Evolutionary conservation across 2,888 invertebrate genomes (phyloP), one percentile per base, ranked within the genome.

Genomic region (Pharmacophagus antenor): DNA sequence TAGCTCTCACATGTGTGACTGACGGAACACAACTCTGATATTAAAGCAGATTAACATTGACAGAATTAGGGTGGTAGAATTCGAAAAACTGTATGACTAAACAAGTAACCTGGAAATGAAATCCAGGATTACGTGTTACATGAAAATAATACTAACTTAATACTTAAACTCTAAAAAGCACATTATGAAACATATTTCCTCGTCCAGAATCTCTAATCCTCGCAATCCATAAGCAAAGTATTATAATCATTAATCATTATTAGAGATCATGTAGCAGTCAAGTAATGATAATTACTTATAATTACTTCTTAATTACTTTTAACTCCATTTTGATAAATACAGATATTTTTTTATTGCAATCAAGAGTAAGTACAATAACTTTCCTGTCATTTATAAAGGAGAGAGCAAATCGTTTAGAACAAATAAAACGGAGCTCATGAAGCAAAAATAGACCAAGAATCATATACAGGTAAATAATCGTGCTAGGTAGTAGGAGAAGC

Each of bases 371-470:
- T n/a, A n/a, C n/a, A n/a, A n/a, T n/a, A 37, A 37, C 37, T 37
- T n/a, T 37, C 37, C 37, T 37, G 6, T 81, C 82, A 84, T 88
- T 84, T 83, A 80, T 83, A 81, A 85, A 82, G 76, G 79, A 85
- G 80, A 82, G 82, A 86, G 79, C 80, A 83, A 85, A 88, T 88
- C 82, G 82, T 74, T 78, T 76, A 74, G 76, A 83, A 78, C 78
- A 85, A 88, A 88, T 88, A 87, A 83, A 84, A 76, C 77, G 71
- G 72, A 82, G 76, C 84, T 85, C 80, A 82, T 85, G 82, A 72
- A 85, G 84, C 86, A 84, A 83, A 80, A 88, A 86, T 82, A 88
- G 85, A 88, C 86, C 87, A 87, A 85, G 85, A 84, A 82, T 84
- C 82, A 74, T 79, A 85, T 82, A 85, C 86, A 88, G 88, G 88